These are phyloP conservation scores for Saguinus midas DNA, from an alignment of 2,113 vertebrate genomes.

Conservation along the genomic window DNA sequence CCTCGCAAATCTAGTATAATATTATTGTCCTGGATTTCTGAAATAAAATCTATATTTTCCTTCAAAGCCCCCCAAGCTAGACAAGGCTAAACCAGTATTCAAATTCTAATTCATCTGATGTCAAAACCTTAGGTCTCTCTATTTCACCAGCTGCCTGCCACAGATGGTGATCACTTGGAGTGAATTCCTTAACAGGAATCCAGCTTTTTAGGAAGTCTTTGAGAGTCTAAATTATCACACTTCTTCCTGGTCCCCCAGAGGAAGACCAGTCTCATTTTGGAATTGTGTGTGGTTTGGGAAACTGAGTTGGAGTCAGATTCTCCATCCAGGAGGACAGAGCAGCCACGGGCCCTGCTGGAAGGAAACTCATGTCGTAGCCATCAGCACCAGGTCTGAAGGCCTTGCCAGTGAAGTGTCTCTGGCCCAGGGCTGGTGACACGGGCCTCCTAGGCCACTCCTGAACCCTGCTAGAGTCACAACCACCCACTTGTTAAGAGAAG, in stretches of 20 bases:
- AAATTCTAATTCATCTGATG: background rate
- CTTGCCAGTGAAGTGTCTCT: background rate
- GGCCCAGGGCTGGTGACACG: background rate
- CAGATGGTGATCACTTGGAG: background rate
- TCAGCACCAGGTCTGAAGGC: background rate
- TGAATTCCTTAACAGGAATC: no score
- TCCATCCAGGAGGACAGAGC: background rate
- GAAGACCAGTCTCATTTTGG: background rate
- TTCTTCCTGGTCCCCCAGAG: background rate
- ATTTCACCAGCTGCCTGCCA: background rate
- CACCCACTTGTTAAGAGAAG: background rate
- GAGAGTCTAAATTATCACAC: background rate
- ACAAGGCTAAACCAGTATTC: background rate
- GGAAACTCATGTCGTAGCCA: rapidly evolving
- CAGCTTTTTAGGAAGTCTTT: background rate
- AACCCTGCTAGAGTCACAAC: background rate
- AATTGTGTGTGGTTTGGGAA: background rate
- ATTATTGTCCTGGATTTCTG: background rate
- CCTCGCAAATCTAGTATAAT: background rate
- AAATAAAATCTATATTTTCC: background rate
- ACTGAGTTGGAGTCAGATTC: rapidly evolving
- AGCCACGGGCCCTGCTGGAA: background rate
- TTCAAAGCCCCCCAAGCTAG: background rate
- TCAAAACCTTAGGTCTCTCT: background rate
- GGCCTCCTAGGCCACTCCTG: background rate